Conservation (phyloP, 1,140 invertebrate genomes). For the Sinonovacula constricta region DNA sequence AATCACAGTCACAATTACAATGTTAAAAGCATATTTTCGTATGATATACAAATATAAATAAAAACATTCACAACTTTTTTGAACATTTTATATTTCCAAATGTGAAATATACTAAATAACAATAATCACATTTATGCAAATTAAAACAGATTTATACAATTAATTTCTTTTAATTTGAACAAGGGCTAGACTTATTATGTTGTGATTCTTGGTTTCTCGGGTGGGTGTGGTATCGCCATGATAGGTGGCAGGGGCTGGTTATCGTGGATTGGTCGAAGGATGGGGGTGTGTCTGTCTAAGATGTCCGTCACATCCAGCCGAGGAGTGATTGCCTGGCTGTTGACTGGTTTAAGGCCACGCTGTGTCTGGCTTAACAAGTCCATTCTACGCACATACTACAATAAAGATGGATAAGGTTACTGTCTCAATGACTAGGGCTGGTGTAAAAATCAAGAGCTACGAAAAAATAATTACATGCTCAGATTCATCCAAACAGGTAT, state of each 20-base stretch:
- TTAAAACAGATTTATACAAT: too few relatives aligned
- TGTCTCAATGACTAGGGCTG: too few relatives aligned
- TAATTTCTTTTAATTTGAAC: too few relatives aligned
- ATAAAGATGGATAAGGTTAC: slow-evolving; percentile 52
- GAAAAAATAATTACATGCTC: neutral
- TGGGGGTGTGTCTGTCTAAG: slow-evolving; percentile 70
- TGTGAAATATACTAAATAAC: too few relatives aligned
- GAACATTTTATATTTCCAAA: too few relatives aligned
- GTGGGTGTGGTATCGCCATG: slow-evolving; percentile 60
- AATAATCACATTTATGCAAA: too few relatives aligned
- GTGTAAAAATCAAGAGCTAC: neutral
- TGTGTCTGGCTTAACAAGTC: slow-evolving; percentile 64
- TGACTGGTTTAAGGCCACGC: slow-evolving; percentile 63
- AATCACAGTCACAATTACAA: too few relatives aligned
- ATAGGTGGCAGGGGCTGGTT: slow-evolving; percentile 74
- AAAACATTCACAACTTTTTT: too few relatives aligned
- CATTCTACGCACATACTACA: slow-evolving; percentile 67
- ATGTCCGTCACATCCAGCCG: slow-evolving; percentile 68
- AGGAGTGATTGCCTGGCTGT: slow-evolving; percentile 51
- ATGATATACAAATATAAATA: too few relatives aligned
- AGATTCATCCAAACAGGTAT: too few relatives aligned
- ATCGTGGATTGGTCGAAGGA: slow-evolving; percentile 65
- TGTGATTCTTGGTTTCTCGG: slow-evolving; percentile 55
- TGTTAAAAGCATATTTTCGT: too few relatives aligned
- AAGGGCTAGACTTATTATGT: too few relatives aligned